phyloP scores from a whole-genome alignment of 2,797 vertebrate genomes.

The Neostethus bicornis region DNA sequence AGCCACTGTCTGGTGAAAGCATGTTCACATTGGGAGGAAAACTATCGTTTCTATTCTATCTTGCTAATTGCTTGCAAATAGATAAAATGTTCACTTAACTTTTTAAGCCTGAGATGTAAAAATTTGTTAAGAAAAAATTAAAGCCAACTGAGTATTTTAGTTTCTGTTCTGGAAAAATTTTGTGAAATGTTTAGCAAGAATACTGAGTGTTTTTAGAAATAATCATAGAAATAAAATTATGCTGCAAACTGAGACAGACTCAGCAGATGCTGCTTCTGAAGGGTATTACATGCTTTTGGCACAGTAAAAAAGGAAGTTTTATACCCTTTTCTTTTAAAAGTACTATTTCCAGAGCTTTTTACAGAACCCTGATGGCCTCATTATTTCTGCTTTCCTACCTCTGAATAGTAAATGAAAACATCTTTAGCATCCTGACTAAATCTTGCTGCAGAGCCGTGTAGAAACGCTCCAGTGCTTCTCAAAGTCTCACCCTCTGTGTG shows the following conservation, averaged over 20 bases:
- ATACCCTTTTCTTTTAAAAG: constrained; percentile 20
- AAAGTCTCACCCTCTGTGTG: constrained; percentile 55
- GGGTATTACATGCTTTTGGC: constrained; percentile 44
- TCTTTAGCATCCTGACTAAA: constrained; percentile 55
- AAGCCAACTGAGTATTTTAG: too few species aligned
- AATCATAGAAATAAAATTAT: neutral
- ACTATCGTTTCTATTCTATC: too few species aligned
- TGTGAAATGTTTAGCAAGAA: neutral
- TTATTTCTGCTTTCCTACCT: constrained; percentile 43
- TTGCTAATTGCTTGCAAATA: too few species aligned
- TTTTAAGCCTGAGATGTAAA: constrained; percentile 3
- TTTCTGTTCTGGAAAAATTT: neutral
- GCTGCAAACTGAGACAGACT: neutral
- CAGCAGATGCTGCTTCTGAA: neutral
- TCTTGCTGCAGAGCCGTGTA: constrained; percentile 60
- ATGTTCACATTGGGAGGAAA: neutral
- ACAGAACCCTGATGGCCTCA: constrained; percentile 4
- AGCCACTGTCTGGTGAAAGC: neutral
- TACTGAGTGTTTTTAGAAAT: neutral
- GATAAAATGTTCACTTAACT: too few species aligned
- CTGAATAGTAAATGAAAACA: constrained; percentile 54
- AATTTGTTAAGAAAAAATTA: neutral
- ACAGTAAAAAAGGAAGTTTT: constrained; percentile 32
- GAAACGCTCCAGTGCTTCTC: constrained; percentile 45
- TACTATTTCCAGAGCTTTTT: constrained; percentile 9